Evolutionary conservation across 2,113 vertebrate species (phyloP).

Genomic region (Willisornis vidua): DNA sequence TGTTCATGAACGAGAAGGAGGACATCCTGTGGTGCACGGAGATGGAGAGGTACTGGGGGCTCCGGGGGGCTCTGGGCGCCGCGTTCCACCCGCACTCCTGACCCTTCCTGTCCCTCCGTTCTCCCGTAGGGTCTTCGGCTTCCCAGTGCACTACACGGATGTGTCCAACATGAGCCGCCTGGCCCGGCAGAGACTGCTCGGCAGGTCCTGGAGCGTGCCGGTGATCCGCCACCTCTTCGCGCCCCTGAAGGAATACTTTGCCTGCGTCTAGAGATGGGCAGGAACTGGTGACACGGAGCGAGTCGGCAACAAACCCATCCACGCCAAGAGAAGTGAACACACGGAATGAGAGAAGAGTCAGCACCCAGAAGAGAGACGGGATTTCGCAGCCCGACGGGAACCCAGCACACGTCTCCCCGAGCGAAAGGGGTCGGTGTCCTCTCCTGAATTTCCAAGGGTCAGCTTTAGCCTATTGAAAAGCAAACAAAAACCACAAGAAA

Average conservation of each 20-base stretch:
- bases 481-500: neutral
- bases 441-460: slow-evolving; percentile 86
- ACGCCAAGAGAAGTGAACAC: slow-evolving; percentile 74
- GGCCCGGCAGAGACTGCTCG: slow-evolving; percentile 96
- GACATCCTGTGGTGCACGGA: slow-evolving; percentile 99
- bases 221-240: slow-evolving; percentile 99
- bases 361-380: slow-evolving; percentile 76
- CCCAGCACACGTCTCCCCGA: slow-evolving; percentile 66
- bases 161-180: slow-evolving; percentile 99
- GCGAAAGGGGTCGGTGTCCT: slow-evolving; percentile 81
- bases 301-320: slow-evolving; percentile 78
- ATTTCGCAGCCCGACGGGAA: slow-evolving; percentile 35
- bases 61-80: neutral
- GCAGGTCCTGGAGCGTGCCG: slow-evolving; percentile 96
- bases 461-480: slow-evolving; percentile 88
- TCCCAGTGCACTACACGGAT: slow-evolving; percentile 97
- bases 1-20: slow-evolving; percentile 98
- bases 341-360: slow-evolving; percentile 77
- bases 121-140: slow-evolving; percentile 87
- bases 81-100: accelerated
- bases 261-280: slow-evolving; percentile 84
- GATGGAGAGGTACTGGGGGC: slow-evolving; percentile 88
- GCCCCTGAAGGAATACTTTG: slow-evolving; percentile 98
- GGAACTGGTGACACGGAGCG: slow-evolving; percentile 74
- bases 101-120: neutral